These are phyloP conservation scores for Cyrtonyx montezumae DNA, from an alignment of 2,113 vertebrate species.

Conservation along the genomic window DNA sequence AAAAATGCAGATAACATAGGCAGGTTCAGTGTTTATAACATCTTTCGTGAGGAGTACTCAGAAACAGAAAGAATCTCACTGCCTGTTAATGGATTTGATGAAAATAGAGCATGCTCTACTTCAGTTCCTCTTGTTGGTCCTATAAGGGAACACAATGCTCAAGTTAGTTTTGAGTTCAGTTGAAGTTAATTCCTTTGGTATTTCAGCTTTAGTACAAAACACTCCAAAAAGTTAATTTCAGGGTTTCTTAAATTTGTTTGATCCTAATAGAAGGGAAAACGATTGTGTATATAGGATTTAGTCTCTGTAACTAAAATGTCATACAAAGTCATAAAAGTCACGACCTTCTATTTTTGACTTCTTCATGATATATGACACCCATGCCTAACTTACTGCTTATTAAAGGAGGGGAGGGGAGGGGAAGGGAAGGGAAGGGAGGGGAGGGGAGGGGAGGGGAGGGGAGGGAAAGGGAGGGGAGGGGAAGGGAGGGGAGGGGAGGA, in stretches of 20 bases:
- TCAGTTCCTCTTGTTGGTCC: background rate
- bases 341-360: constrained; percentile 28
- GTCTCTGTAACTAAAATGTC: constrained; percentile 6
- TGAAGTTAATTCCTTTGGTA: background rate
- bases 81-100: background rate
- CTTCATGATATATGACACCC: constrained; percentile 23
- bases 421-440: no score
- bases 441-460: background rate
- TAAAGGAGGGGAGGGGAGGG: background rate
- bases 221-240: background rate
- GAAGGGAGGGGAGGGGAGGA: no score
- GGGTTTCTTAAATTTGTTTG: background rate
- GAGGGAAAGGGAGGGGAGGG: no score
- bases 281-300: background rate
- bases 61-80: background rate
- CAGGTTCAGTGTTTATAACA: background rate
- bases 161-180: background rate
- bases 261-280: background rate
- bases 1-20: background rate
- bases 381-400: constrained; percentile 45
- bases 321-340: constrained; percentile 6
- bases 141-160: background rate
- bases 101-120: background rate
- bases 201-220: background rate
- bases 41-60: background rate